phyloP scores from a whole-genome alignment of 2,113 vertebrate species.

The Ciconia boyciana region DNA sequence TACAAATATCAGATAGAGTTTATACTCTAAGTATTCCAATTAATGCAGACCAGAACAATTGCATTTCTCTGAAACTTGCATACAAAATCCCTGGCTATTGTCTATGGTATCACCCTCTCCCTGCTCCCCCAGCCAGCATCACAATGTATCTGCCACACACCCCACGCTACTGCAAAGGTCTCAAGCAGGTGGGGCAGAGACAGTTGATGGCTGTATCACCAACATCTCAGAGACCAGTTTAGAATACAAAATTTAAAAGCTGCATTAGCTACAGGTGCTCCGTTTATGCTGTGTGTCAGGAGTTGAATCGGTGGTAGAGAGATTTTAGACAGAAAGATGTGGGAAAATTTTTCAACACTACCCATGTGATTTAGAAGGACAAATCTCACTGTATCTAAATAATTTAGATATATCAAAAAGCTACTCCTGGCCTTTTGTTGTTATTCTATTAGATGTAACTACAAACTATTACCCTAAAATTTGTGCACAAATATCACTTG shows the following conservation, averaged over 20 bases:
- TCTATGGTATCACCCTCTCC: neutral
- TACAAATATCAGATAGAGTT: neutral
- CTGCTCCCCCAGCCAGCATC: neutral
- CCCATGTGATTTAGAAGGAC: neutral
- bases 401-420: neutral
- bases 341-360: neutral
- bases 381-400: neutral
- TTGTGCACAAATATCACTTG: conserved; percentile 43
- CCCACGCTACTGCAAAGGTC: neutral
- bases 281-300: neutral
- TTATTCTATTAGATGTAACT: neutral
- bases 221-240: neutral
- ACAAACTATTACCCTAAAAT: conserved; percentile 21
- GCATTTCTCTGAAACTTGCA: neutral
- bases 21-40: neutral
- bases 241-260: neutral
- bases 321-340: neutral
- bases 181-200: neutral
- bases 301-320: neutral
- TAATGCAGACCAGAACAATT: neutral
- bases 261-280: neutral
- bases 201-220: neutral
- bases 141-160: accelerated
- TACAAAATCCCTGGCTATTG: neutral
- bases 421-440: neutral